Conservation (phyloP, 2,113 vertebrate species). For the Prunella himalayana region DNA sequence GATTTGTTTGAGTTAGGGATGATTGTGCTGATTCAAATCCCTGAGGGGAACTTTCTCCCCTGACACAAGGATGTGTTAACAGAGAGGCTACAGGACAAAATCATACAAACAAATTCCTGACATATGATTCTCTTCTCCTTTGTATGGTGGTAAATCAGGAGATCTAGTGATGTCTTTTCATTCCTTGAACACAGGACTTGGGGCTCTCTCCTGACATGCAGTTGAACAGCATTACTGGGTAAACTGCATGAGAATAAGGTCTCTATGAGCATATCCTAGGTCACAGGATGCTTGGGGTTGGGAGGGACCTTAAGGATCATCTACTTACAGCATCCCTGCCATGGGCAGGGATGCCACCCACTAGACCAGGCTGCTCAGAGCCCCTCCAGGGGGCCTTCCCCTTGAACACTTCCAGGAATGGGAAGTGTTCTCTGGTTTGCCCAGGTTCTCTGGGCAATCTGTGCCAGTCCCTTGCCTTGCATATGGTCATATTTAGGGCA, state of each 20-base stretch:
- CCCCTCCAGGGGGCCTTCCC: not conserved
- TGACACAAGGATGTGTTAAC: not conserved
- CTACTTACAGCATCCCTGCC: not conserved
- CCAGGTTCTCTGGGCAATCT: not conserved
- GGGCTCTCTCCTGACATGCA: rapidly evolving
- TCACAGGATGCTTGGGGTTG: not conserved
- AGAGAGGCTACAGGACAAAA: not conserved
- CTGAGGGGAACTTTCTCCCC: not conserved
- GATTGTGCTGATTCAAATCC: not conserved
- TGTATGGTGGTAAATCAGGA: not conserved
- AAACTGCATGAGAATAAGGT: not conserved
- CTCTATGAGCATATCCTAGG: too few relatives aligned
- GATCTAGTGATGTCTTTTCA: rapidly evolving
- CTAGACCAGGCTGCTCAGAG: not conserved
- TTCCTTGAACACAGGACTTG: not conserved
- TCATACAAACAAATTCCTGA: not conserved
- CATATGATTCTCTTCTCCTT: not conserved
- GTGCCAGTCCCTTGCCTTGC: rapidly evolving
- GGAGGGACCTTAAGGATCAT: not conserved
- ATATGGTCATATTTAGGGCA: too few relatives aligned
- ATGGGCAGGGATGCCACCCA: not conserved
- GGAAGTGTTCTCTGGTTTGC: too few relatives aligned
- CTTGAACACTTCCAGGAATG: not conserved
- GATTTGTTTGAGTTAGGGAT: not conserved
- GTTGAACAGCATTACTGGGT: not conserved